Base-by-base conservation (phyloP, 1,140 invertebrate genomes). In the Scaptomyza montana region DNA sequence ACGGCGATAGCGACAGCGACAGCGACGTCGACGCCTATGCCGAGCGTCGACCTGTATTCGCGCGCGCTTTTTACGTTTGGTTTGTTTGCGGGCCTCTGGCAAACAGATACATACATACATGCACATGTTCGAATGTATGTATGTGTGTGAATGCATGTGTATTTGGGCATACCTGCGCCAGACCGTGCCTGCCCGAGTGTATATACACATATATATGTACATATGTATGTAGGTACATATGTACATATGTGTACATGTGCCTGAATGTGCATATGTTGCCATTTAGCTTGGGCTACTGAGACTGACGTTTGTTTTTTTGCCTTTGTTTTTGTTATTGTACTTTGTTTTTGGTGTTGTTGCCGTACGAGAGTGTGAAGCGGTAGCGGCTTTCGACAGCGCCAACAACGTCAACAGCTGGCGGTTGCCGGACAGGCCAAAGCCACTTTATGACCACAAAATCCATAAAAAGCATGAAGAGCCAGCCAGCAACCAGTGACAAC, bases 41-140 rank as follows among this genome's bases (percentile, higher is more conserved):
- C 73, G 77, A 89, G 79, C 82, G 84, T 89, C 82, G 82, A 87
- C 82, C 82, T 87, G 82, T 87, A 87, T 87, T 89, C 84, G 84
- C 84, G 82, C 81, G 82, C 84, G 84, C 78, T 89, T 87, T 86
- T 87, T 82, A 89, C 63, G 67, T 87, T 87, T 79, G 74, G 63
- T 63, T 69, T 77, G 60, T 46, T 30, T 51, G 41, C 43, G 39
- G n/a, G 36, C 36, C 64, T 50, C 46, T 33, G 46, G 43, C 56
- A 50, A 46, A 39, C 33, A 74, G 28, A 21, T 45, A n/a, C 21
- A 62, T 54, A 21, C 6, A 28, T 50, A 21, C 21, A 16, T 39
- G 21, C 53, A 5, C 53, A 5, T 39, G 25, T 28, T 2, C 28
- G 47, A 30, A n/a, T 47, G 21, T 60, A 33, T 74, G 28, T 51